Evolutionary conservation across 2,797 vertebrate genomes (phyloP).

Genomic region (Megaceryle alcyon): DNA sequence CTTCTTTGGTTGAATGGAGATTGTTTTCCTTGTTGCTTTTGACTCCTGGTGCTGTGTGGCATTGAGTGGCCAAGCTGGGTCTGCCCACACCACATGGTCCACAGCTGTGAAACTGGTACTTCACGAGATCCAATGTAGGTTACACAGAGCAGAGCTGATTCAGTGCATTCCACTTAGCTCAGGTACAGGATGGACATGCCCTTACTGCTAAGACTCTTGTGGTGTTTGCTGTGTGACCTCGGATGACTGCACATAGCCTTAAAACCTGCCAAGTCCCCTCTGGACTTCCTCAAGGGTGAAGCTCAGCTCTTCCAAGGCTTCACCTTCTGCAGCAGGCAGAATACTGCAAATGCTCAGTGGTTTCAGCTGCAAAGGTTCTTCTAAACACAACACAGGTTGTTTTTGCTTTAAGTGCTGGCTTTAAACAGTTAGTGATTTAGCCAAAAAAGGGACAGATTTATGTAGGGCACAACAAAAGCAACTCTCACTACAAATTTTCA

Average conservation of each 20-base stretch:
- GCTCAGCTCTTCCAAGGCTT: not conserved
- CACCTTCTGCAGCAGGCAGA: not conserved
- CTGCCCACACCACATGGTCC: not conserved
- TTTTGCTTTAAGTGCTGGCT: conserved; percentile 34
- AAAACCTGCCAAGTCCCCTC: not conserved
- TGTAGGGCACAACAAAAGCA: conserved; percentile 30
- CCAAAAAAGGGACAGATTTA: conserved; percentile 41
- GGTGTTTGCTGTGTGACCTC: not conserved
- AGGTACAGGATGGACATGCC: not conserved
- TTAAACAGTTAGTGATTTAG: conserved; percentile 54
- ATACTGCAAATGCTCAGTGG: not conserved
- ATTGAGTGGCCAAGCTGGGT: not conserved
- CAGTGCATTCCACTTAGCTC: not conserved
- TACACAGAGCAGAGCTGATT: not conserved
- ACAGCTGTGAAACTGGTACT: not conserved
- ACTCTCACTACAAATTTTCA: conserved; percentile 42
- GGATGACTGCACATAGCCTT: not conserved
- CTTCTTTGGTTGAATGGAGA: rapidly evolving
- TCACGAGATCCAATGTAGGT: not conserved
- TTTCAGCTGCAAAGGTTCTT: conserved; percentile 14
- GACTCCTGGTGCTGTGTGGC: not conserved
- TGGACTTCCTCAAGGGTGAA: not conserved
- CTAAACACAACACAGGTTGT: conserved; percentile 6
- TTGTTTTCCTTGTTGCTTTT: not conserved
- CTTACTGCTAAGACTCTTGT: not conserved